Conservation (phyloP, 2,113 vertebrate genomes). For the Crotalus helleri region DNA sequence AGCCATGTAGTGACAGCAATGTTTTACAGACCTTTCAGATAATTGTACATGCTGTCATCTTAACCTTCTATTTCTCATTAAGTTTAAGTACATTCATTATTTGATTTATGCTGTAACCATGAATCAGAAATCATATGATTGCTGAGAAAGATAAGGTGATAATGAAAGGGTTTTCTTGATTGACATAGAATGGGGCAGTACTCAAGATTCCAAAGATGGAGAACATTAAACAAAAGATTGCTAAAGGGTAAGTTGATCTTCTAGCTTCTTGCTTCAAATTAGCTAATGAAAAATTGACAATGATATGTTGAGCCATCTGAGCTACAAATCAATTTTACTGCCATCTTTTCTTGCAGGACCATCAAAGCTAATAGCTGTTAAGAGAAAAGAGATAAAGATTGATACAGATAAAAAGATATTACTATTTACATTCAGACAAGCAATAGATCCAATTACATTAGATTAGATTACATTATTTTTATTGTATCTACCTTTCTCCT, state of each 20-base stretch:
- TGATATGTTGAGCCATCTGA: background rate
- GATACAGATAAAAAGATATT: background rate
- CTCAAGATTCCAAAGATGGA: background rate
- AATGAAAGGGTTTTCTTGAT: background rate
- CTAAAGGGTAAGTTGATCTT: background rate
- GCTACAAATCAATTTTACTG: background rate
- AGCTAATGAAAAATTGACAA: background rate
- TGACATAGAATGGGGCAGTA: background rate
- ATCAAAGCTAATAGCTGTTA: background rate
- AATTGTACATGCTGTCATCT: background rate
- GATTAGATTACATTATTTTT: background rate
- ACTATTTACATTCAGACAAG: background rate
- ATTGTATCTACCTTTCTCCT: background rate
- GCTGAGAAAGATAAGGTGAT: background rate
- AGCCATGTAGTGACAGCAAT: background rate
- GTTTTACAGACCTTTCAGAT: background rate
- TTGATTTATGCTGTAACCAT: constrained; percentile 5
- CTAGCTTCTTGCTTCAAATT: background rate
- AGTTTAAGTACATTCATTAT: background rate
- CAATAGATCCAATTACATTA: background rate
- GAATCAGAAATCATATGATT: background rate
- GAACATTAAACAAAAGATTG: background rate
- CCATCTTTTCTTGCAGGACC: background rate
- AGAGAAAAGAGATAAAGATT: background rate
- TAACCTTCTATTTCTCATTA: background rate